phyloP scores from a whole-genome alignment of 37 sponge, comb jelly and placozoan genomes.

The Mnemiopsis leidyi region DNA sequence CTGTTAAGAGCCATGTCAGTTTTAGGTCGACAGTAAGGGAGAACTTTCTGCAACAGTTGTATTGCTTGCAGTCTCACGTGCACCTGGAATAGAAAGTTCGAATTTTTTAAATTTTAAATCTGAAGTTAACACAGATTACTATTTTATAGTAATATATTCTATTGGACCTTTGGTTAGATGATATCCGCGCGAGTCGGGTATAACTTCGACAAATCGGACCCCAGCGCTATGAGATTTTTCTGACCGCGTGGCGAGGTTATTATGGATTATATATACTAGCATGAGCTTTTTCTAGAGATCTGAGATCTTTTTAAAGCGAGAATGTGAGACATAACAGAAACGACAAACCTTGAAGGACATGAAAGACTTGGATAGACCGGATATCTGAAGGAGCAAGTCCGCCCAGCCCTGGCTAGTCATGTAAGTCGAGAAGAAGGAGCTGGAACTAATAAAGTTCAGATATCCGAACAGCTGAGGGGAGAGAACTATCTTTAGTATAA shows the following conservation, averaged over 20 bases:
- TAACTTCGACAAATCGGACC: too few relatives aligned
- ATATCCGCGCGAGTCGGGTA: too few relatives aligned
- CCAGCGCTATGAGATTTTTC: too few relatives aligned
- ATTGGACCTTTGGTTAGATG: too few relatives aligned
- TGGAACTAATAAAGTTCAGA: conserved; percentile 34
- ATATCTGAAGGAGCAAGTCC: conserved; percentile 2
- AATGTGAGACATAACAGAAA: neutral
- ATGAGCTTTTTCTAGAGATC: neutral
- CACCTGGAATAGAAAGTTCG: conserved; percentile 1
- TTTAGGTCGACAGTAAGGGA: conserved; percentile 1
- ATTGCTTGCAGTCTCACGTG: conserved; percentile 43
- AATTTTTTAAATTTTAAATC: too few relatives aligned
- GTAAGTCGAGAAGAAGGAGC: conserved; percentile 26
- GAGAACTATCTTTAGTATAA: too few relatives aligned
- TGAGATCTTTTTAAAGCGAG: neutral
- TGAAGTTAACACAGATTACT: too few relatives aligned
- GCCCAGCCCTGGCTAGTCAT: conserved; percentile 53
- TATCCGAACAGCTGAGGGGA: conserved; percentile 56
- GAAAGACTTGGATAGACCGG: neutral
- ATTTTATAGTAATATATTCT: too few relatives aligned
- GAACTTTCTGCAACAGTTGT: conserved; percentile 15
- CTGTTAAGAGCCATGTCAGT: neutral
- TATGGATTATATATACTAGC: too few relatives aligned
- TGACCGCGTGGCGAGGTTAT: too few relatives aligned
- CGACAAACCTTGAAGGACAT: conserved; percentile 53